These are phyloP conservation scores for Xerus rutilus DNA, from an alignment of 2,797 vertebrate genomes.

Conservation along the genomic window DNA sequence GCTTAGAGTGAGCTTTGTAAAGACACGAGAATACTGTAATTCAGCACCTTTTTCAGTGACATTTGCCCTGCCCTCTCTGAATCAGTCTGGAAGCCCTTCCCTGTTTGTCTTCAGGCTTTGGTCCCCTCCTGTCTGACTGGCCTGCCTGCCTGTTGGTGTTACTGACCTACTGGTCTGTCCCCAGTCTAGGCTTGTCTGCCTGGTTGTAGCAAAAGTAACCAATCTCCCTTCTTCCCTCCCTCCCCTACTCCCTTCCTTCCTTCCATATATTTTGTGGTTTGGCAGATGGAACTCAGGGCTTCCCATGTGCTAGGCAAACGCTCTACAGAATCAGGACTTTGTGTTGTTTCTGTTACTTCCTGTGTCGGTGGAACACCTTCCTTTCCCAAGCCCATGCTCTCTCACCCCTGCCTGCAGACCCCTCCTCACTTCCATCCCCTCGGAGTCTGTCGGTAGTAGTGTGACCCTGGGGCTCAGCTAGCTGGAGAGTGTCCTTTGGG, in stretches of 20 bases:
- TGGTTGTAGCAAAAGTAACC: accelerated
- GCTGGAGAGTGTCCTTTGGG: neutral
- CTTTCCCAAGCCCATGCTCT: neutral
- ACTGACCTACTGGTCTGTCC: neutral
- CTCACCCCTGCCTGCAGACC: neutral
- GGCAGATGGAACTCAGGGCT: neutral
- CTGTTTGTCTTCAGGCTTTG: neutral
- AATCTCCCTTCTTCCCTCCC: neutral
- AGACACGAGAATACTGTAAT: too few species aligned
- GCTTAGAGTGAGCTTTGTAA: neutral
- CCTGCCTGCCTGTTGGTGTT: too few species aligned
- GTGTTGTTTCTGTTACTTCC: neutral
- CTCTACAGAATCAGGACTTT: neutral
- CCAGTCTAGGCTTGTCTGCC: neutral
- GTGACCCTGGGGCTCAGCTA: neutral
- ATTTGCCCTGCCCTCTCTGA: neutral
- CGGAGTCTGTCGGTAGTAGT: accelerated
- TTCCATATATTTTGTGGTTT: too few species aligned
- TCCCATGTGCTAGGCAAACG: too few species aligned
- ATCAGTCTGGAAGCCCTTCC: neutral
- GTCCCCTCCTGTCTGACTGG: neutral
- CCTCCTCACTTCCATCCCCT: too few species aligned
- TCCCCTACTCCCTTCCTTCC: neutral
- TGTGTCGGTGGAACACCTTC: neutral
- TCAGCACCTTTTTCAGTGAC: neutral